A percentile compares a stretch with the other conserved stretches of the same genome.
Evolutionary conservation across 2,888 invertebrate genomes (phyloP).

Genomic region (Drosophila setosimentum): DNA sequence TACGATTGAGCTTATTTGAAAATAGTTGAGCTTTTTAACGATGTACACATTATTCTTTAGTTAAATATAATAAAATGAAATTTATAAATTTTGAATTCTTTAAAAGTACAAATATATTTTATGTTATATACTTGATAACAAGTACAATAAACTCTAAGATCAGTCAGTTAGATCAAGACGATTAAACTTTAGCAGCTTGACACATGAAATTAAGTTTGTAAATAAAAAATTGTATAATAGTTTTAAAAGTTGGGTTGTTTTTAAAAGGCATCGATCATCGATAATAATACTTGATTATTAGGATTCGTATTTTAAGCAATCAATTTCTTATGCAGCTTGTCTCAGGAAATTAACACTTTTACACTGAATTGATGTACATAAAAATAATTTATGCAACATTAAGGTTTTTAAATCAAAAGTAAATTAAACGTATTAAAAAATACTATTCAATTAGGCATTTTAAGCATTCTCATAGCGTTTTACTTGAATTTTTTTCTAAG

Average conservation of each 20-base stretch:
- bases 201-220: neutral
- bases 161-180: neutral
- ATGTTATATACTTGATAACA: neutral
- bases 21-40: neutral
- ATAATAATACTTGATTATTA: neutral
- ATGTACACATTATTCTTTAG: neutral
- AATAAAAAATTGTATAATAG: neutral
- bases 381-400: neutral
- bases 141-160: neutral
- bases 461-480: neutral
- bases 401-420: neutral
- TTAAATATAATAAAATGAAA: neutral
- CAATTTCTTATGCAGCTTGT: neutral
- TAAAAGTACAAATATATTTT: neutral
- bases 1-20: neutral
- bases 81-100: neutral
- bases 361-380: neutral
- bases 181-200: neutral
- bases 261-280: neutral
- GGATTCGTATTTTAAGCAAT: neutral
- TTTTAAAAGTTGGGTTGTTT: neutral
- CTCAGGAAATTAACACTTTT: neutral
- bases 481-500: neutral
- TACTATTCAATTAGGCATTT: rapidly evolving
- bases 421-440: neutral